These are phyloP conservation scores for Agapostemon virescens DNA, from an alignment of 2,888 invertebrate species.

Conservation along the genomic window DNA sequence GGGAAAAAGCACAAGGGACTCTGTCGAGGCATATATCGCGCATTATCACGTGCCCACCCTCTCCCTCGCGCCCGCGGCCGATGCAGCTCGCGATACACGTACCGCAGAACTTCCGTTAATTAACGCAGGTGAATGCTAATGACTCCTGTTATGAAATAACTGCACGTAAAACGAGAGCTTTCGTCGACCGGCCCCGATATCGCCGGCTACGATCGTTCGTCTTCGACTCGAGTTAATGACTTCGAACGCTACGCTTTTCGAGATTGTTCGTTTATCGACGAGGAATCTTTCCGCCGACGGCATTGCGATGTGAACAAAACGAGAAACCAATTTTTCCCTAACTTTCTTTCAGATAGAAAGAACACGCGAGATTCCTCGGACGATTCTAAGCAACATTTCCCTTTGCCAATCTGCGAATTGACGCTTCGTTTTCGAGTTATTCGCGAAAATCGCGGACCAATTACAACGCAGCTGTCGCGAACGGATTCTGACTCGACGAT, in stretches of 20 bases:
- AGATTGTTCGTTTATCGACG: neutral
- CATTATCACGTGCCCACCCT: constrained; percentile 60
- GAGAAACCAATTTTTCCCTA: too few relatives aligned
- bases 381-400: too few relatives aligned
- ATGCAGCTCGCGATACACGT: constrained; percentile 56
- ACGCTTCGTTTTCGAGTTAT: too few relatives aligned
- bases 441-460: too few relatives aligned
- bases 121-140: constrained; percentile 69
- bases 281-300: too few relatives aligned
- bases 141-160: constrained; percentile 69
- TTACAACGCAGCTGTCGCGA: too few relatives aligned
- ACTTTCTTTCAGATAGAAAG: neutral
- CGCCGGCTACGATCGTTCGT: constrained; percentile 14
- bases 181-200: constrained; percentile 51
- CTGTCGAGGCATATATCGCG: constrained; percentile 58
- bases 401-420: too few relatives aligned
- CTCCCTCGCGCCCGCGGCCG: constrained; percentile 21
- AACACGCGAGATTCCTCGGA: too few relatives aligned
- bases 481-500: too few relatives aligned
- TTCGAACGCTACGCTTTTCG: neutral
- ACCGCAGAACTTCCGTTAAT: constrained; percentile 68
- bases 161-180: constrained; percentile 64
- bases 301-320: too few relatives aligned
- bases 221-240: neutral
- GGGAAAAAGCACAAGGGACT: constrained; percentile 65